Base-by-base conservation (phyloP, 2,797 vertebrate species). In the Orestias chungarensis region DNA sequence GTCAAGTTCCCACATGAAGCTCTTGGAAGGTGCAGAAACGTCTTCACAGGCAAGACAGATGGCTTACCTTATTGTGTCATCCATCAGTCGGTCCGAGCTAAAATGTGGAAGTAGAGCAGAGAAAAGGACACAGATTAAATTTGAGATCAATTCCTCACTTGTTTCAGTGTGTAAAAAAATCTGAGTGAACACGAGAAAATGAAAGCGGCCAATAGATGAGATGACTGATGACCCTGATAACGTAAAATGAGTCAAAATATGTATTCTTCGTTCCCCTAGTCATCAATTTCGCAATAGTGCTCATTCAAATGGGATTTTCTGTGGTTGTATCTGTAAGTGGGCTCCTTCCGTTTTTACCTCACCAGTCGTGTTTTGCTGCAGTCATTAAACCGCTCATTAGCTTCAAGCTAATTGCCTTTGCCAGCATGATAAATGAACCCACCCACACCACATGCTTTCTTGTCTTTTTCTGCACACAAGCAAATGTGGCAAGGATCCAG, bases 61-160 rank as follows among this genome's bases (percentile, higher is more conserved):
- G 23, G 43, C 95, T 92, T 95, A 99, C 98, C 97, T 99, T 96
- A 99, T 99, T 86, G 98, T 98, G 90, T 99, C 97, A 91, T 99
- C 97, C 94, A 99, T 97, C 90, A 99, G 94, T 81, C 97, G 95
- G 92, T 99, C 98, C 31, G 97, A 99, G 89, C 97, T 99, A 91
- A 46, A 87, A 33, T 74, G 52, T 68, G 33, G 15, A 35, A 65
- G 68, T 44, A 64, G 52, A 9, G 46, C 33, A 57, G 54, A 74
- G 44, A 47, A 14, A 78, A 59, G 72, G 8, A 76, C 14, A 59
- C 8, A 6, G 29, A 74, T 87, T 74, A 88, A 66, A 68, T 71
- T 18, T 29, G 50, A 25, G n/a, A 9, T 40, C 15, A 43, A 18
- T 61, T 18, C 25, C 55, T 54, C 0, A 59, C 72, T 68, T 50